Base-by-base conservation (phyloP, 2,113 vertebrate species). In the Callaeas wilsoni region DNA sequence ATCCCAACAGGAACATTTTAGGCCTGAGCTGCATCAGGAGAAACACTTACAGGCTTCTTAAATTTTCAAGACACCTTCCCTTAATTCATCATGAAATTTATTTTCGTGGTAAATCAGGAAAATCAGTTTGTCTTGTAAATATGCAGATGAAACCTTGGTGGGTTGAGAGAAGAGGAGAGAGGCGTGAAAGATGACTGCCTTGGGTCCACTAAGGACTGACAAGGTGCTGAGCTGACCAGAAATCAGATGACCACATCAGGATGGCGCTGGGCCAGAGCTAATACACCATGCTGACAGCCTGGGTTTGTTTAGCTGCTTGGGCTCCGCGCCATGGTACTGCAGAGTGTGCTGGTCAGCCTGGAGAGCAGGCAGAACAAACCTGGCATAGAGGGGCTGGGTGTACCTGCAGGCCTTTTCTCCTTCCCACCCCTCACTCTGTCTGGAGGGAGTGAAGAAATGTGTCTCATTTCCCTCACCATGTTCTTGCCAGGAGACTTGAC, bases 161-260 rank as follows among this genome's bases (percentile, higher is more conserved):
- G 42, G 20, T 3, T 75, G 65, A 76, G 18, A 57, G 70, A 30
- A 64, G 41, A 74, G 78, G 85, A 80, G 71, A 4, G 2, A 90
- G 39, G 22, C 33, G 53, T 77, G 74, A 87, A 82, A 93, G 30
- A 84, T 6, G 19, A 49, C 47, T 88, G 89, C 87, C 59, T 62
- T 77, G 90, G 83, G 83, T 69, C 37, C 8, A 33, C 79, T 35
- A 39, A 74, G 59, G 71, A 86, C 78, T 87, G 82, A 59, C 0
- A 4, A 79, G 90, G 69, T 49, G 84, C 92, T 95, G 95, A 90
- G 79, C 82, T 91, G 70, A 67, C 89, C 86, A 90, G 73, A 80
- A 92, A 86, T 27, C 2, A 6, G 76, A 88, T 95, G 91, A 90
- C 76, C 89, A 75, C 89, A 75, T 56, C 75, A 59, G 68, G 84